Conservation (phyloP, 2,888 invertebrate species). For the Pharmacophagus antenor region DNA sequence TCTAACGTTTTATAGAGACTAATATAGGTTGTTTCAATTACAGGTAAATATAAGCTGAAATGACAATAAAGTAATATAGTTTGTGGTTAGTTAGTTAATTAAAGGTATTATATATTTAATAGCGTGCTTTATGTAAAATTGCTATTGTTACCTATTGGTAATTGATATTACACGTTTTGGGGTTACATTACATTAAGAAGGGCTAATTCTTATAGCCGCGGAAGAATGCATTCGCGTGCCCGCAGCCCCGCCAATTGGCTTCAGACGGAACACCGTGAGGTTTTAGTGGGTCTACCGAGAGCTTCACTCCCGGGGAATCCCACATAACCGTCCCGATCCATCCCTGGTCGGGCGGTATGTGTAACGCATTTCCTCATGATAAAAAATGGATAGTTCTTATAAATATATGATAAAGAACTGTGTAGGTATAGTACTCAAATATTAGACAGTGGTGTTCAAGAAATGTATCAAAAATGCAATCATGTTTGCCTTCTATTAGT, state of each 20-base stretch:
- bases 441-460: background rate
- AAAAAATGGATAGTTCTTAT: too few relatives aligned
- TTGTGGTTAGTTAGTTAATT: slow-evolving; percentile 4
- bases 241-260: too few relatives aligned
- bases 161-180: background rate
- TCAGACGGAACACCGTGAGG: too few relatives aligned
- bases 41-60: background rate
- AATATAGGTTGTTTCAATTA: background rate
- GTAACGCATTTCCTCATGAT: too few relatives aligned
- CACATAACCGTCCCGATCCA: too few relatives aligned
- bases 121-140: background rate
- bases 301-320: too few relatives aligned
- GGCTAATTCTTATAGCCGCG: too few relatives aligned
- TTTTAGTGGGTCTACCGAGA: too few relatives aligned
- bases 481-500: background rate
- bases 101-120: background rate
- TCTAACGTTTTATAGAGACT: background rate
- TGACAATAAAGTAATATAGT: background rate
- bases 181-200: background rate
- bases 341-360: too few relatives aligned
- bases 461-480: background rate
- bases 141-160: background rate
- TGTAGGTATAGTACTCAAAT: background rate
- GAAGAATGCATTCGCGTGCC: too few relatives aligned
- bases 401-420: too few relatives aligned